Percentiles rank a stretch among this genome's conserved stretches.
phyloP scores from a whole-genome alignment of 23 tunicate genomes.

The Halocynthia roretzi region DNA sequence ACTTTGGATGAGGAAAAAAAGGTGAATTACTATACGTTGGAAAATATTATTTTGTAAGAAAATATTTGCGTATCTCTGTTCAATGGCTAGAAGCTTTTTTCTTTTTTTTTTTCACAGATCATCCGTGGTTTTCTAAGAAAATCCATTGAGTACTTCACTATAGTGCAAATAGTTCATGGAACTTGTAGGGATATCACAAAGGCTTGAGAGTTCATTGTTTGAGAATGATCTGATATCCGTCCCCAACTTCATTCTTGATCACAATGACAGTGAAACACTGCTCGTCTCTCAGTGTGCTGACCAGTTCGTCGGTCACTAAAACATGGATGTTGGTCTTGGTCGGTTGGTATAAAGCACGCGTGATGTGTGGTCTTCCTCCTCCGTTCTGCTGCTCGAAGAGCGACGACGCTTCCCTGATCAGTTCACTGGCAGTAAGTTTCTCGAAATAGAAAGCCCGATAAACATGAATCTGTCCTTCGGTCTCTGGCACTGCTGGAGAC shows the following conservation, averaged over 20 bases:
- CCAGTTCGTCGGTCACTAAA: conserved; percentile 91
- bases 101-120: too few species aligned
- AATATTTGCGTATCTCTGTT: too few species aligned
- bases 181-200: neutral
- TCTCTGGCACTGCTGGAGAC: conserved; percentile 36
- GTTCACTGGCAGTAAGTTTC: conserved; percentile 43
- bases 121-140: too few species aligned
- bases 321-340: conserved; percentile 70
- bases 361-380: conserved; percentile 17
- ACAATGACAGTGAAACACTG: conserved; percentile 61
- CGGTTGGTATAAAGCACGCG: conserved; percentile 76
- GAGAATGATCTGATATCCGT: conserved; percentile 64
- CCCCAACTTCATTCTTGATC: conserved; percentile 50
- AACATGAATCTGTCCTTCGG: conserved; percentile 21
- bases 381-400: conserved; percentile 35
- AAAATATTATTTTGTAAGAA: too few species aligned
- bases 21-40: too few species aligned
- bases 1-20: too few species aligned
- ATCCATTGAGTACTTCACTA: too few species aligned
- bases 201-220: conserved; percentile 14
- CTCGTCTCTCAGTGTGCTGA: conserved; percentile 74
- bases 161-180: too few species aligned
- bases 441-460: conserved; percentile 71
- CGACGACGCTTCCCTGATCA: conserved; percentile 43
- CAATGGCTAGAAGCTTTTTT: too few species aligned